phyloP scores from a whole-genome alignment of 2,797 vertebrate species.

The Periparus ater region DNA sequence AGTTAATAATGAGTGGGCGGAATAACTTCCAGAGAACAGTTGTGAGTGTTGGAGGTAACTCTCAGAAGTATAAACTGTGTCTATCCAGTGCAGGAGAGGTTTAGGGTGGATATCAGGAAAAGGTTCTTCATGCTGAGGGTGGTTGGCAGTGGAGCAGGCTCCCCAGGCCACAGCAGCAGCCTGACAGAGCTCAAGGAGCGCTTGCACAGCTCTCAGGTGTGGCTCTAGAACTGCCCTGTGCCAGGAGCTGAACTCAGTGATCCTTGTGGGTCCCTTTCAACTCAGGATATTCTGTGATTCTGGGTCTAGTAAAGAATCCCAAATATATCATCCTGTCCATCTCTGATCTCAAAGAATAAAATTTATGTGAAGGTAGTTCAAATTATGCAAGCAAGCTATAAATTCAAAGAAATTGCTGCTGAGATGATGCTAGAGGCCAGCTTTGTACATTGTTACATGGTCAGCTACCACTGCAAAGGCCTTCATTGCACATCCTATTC shows the following conservation, averaged over 20 bases:
- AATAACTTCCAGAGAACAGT: neutral
- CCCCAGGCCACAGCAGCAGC: neutral
- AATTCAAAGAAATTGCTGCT: neutral
- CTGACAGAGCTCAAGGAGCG: neutral
- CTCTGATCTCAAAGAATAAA: neutral
- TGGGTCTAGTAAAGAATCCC: neutral
- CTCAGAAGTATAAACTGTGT: neutral
- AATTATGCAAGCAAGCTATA: neutral
- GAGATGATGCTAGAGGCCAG: neutral
- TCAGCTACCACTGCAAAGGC: neutral
- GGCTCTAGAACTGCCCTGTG: neutral
- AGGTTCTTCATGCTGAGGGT: neutral
- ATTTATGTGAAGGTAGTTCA: neutral
- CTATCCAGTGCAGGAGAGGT: neutral
- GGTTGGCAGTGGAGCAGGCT: fast-evolving
- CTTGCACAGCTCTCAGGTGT: neutral
- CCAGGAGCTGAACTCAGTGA: neutral
- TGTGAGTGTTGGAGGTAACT: neutral
- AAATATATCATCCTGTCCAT: neutral
- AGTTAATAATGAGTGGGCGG: neutral
- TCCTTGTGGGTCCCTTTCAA: neutral
- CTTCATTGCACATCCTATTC: neutral
- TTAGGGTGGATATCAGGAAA: neutral
- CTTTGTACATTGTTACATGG: neutral
- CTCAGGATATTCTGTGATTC: neutral